phyloP scores from a whole-genome alignment of 2,888 invertebrate genomes.

The Cheilosia vernalis region DNA sequence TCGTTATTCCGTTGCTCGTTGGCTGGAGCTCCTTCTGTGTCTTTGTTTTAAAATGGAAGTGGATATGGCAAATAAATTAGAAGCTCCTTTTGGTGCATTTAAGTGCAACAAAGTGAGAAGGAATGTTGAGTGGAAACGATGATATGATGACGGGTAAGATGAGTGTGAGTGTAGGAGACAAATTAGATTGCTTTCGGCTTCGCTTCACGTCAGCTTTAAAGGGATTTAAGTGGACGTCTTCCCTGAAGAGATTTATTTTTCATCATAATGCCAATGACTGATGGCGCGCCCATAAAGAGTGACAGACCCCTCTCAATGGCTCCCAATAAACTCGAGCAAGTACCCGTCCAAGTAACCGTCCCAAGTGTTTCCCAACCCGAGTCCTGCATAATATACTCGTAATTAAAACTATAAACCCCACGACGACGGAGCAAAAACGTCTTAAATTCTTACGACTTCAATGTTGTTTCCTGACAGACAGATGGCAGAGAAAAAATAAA shows the following conservation, averaged over 20 bases:
- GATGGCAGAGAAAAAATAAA: conserved; percentile 15
- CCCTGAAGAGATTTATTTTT: conserved; percentile 2
- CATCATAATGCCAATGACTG: conserved; percentile 20
- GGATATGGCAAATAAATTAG: conserved; percentile 68
- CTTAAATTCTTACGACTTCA: conserved; percentile 8
- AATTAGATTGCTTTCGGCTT: conserved; percentile 21
- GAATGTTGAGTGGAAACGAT: conserved; percentile 44
- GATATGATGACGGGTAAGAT: conserved; percentile 46
- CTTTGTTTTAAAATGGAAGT: conserved; percentile 40
- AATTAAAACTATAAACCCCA: conserved; percentile 46
- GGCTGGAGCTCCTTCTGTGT: neutral
- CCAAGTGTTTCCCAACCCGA: conserved; percentile 10
- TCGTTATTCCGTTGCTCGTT: conserved; percentile 13
- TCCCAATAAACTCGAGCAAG: conserved; percentile 27
- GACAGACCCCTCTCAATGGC: conserved; percentile 2
- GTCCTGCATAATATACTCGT: conserved; percentile 1
- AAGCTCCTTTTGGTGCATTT: conserved; percentile 60
- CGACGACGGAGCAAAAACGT: neutral
- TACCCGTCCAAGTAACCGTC: conserved; percentile 15
- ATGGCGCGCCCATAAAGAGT: conserved; percentile 20
- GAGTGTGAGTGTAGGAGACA: conserved; percentile 18
- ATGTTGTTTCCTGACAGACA: conserved; percentile 26
- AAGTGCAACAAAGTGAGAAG: conserved; percentile 53
- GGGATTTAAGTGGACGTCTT: neutral
- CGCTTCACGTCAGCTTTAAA: neutral